These are phyloP conservation scores for Diloba caeruleocephala DNA, from an alignment of 2,888 invertebrate genomes.

Conservation along the genomic window DNA sequence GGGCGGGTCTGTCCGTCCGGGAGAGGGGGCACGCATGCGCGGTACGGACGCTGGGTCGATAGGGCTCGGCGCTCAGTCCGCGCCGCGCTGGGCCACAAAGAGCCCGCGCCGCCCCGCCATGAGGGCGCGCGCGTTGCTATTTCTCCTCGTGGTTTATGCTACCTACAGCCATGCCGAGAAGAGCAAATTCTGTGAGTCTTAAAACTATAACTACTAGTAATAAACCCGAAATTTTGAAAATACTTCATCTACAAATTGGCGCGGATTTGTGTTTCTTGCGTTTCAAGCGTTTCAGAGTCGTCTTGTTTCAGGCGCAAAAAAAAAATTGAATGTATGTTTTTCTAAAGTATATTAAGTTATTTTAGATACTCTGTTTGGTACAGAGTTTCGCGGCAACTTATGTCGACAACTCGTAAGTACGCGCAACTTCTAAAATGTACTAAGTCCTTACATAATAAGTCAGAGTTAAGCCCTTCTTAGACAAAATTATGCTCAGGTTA, in stretches of 20 bases:
- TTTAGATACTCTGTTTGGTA: constrained; percentile 1
- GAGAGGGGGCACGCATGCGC: constrained; percentile 46
- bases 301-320: background rate
- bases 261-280: constrained; percentile 29
- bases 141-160: constrained; percentile 74
- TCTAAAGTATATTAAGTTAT: constrained; percentile 7
- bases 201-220: constrained; percentile 7
- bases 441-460: constrained; percentile 30
- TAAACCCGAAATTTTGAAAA: background rate
- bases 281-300: constrained; percentile 14
- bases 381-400: constrained; percentile 40
- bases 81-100: constrained; percentile 69
- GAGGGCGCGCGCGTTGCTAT: constrained; percentile 80
- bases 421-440: constrained; percentile 22
- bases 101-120: constrained; percentile 84
- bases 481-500: constrained; percentile 41
- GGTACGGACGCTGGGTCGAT: constrained; percentile 58
- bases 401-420: constrained; percentile 7
- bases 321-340: background rate
- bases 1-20: constrained; percentile 53
- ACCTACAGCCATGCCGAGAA: constrained; percentile 81
- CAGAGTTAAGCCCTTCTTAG: constrained; percentile 39
- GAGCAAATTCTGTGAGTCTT: constrained; percentile 88
- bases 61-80: constrained; percentile 65
- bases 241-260: constrained; percentile 10